These are phyloP conservation scores for Cynaeus angustus DNA, from an alignment of 2,888 invertebrate species.

Conservation along the genomic window DNA sequence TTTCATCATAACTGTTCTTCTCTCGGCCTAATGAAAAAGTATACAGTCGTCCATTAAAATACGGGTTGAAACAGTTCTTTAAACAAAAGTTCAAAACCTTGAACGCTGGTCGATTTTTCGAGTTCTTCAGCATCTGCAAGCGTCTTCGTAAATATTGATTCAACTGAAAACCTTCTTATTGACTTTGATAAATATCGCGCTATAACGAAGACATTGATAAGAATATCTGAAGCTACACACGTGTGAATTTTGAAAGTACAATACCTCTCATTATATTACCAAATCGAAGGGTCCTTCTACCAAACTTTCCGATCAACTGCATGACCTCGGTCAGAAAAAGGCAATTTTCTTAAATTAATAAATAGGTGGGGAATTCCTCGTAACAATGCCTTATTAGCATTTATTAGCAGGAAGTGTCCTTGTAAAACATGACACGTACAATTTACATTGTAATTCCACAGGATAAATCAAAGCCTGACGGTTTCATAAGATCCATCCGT, in stretches of 20 bases:
- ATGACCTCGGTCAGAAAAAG: conserved; percentile 40
- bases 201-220: conserved; percentile 21
- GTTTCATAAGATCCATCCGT: conserved; percentile 36
- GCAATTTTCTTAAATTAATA: conserved; percentile 43
- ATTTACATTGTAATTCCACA: conserved; percentile 43
- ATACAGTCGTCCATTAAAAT: too few relatives aligned
- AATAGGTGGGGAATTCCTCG: conserved; percentile 47
- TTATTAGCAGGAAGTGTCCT: conserved; percentile 47
- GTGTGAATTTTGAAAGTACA: conserved; percentile 49
- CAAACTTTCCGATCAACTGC: too few relatives aligned
- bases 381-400: conserved; percentile 46
- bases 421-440: conserved; percentile 46
- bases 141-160: conserved; percentile 18
- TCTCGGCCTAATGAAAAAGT: too few relatives aligned
- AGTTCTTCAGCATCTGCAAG: conserved; percentile 6
- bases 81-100: too few relatives aligned
- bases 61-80: too few relatives aligned
- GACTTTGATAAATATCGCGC: conserved; percentile 15
- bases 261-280: conserved; percentile 45
- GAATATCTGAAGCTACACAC: conserved; percentile 17
- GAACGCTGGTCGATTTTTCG: too few relatives aligned
- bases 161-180: conserved; percentile 1
- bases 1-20: too few relatives aligned
- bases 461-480: conserved; percentile 40
- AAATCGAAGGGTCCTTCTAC: conserved; percentile 33